Conservation (phyloP, 2,888 invertebrate species). For the Eubasilissa splendida region DNA sequence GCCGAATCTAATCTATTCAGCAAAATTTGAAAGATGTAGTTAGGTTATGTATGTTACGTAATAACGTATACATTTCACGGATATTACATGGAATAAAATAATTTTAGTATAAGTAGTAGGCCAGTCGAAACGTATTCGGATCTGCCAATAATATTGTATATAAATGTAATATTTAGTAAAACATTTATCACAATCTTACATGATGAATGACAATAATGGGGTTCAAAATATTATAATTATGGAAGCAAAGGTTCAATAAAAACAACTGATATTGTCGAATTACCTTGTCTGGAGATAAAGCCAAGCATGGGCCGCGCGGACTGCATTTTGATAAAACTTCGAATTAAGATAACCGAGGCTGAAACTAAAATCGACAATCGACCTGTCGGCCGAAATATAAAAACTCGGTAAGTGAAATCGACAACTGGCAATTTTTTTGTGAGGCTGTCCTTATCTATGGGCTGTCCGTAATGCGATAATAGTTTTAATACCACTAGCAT, state of each 20-base stretch:
- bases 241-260: not conserved
- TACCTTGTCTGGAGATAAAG: conserved; percentile 41
- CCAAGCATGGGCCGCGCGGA: conserved; percentile 36
- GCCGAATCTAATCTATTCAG: not conserved
- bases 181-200: no score
- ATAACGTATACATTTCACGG: not conserved
- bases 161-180: no score
- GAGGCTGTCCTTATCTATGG: no score
- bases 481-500: no score
- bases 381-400: conserved; percentile 2
- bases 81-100: not conserved
- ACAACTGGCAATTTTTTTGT: no score
- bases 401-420: not conserved
- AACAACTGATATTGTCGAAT: not conserved
- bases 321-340: conserved; percentile 42
- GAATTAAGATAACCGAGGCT: not conserved
- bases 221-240: not conserved
- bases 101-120: no score
- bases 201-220: no score
- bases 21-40: not conserved
- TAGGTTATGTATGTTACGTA: conserved; percentile 41
- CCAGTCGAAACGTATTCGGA: no score
- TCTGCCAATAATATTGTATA: no score
- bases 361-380: conserved; percentile 24
- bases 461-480: no score